These are phyloP conservation scores for Tortrix viridana DNA, from an alignment of 2,888 invertebrate species.

Conservation along the genomic window DNA sequence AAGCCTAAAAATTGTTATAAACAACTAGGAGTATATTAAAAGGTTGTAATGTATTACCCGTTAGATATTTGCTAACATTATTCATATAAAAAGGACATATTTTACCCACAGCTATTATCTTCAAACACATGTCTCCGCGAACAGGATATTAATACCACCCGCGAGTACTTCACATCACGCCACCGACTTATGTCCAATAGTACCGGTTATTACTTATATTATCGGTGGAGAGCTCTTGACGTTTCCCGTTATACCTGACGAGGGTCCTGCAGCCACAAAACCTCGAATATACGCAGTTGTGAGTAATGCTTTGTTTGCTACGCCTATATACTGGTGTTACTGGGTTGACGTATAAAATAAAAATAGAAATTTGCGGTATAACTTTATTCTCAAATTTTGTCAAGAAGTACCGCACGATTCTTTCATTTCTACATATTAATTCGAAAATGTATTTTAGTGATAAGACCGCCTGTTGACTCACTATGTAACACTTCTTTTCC, in stretches of 20 bases:
- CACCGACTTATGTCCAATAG: slow-evolving; percentile 25
- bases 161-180: slow-evolving; percentile 22
- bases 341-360: not conserved
- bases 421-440: too few relatives aligned
- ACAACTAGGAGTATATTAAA: too few relatives aligned
- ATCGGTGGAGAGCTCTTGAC: slow-evolving; percentile 43
- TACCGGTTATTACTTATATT: slow-evolving; percentile 39
- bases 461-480: too few relatives aligned
- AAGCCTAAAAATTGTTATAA: too few relatives aligned
- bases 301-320: slow-evolving; percentile 29
- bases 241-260: slow-evolving; percentile 52
- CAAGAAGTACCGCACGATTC: too few relatives aligned
- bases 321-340: slow-evolving; percentile 14
- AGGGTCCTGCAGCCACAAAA: slow-evolving; percentile 54
- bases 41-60: too few relatives aligned
- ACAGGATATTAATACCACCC: slow-evolving; percentile 28
- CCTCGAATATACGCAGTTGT: slow-evolving; percentile 40
- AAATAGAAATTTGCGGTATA: not conserved
- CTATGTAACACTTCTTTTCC: too few relatives aligned
- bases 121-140: slow-evolving; percentile 1
- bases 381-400: too few relatives aligned
- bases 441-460: too few relatives aligned
- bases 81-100: not conserved
- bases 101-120: not conserved
- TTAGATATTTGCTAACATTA: too few relatives aligned